Evolutionary conservation across 2,888 invertebrate genomes (phyloP), one percentile per base, ranked within the genome.

Genomic region (Phengaris alcon): DNA sequence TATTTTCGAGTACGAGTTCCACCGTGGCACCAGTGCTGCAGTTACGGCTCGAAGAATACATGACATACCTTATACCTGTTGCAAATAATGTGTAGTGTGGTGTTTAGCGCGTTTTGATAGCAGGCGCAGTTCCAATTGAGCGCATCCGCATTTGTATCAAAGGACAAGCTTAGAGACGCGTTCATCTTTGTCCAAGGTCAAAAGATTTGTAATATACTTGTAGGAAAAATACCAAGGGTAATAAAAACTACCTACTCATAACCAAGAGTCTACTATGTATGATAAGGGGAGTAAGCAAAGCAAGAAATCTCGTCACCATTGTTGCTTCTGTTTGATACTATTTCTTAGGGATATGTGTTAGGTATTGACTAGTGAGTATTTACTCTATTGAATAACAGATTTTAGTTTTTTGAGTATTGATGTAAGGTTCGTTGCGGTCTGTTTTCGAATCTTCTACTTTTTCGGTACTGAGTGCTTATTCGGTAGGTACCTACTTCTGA

Each of bases 101-200:
- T 91, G 91, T 91, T 93, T 91, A 90, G 86, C 90, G 91, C 90
- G 85, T 87, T 91, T 91, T 90, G 89, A 91, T 91, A 89, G 87
- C 90, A 86, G 87, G 86, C 86, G 84, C 82, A 84, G 85, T 85
- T 84, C 82, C 91, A 93, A 93, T 93, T 93, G 93, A 87, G 80
- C 85, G 88, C 91, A 93, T 93, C 93, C 93, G 93, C 91, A 92
- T 91, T 93, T 92, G 87, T 87, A 85, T 86, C 87, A 90, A 89
- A 91, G 90, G 91, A 90, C 92, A 88, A 88, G 90, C 86, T 89
- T 82, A 84, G 90, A 92, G 90, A 90, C 88, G 87, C 83, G 86
- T 85, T 90, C 87, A 90, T 90, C 89, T 87, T 84, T 80, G 81
- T 78, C 85, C 91, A 92, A 92, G 92, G 92, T 91, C 90, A 88